phyloP scores from a whole-genome alignment of 2,797 vertebrate species.

The Hippocampus kuda region DNA sequence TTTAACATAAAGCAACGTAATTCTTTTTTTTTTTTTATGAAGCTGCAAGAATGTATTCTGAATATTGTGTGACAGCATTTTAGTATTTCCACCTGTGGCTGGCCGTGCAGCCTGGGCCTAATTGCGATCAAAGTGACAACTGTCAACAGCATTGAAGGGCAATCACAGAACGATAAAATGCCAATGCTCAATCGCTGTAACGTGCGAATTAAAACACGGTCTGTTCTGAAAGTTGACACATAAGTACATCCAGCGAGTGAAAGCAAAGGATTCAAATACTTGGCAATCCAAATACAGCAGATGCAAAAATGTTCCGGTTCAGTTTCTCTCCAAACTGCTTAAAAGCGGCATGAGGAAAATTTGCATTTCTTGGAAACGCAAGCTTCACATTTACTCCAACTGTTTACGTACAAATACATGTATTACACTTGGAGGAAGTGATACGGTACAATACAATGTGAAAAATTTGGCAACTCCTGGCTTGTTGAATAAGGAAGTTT shows the following conservation, averaged over 20 bases:
- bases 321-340: no score
- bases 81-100: not conserved
- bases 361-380: not conserved
- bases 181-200: not conserved
- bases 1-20: not conserved
- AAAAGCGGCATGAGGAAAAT: no score
- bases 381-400: not conserved
- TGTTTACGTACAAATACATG: not conserved
- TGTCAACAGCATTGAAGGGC: not conserved
- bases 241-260: not conserved
- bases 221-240: not conserved
- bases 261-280: not conserved
- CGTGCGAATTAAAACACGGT: not conserved
- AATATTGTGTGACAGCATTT: not conserved
- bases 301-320: not conserved
- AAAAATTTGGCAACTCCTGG: not conserved
- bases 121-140: not conserved
- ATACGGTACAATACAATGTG: not conserved
- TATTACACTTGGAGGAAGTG: not conserved
- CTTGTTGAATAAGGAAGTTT: conserved; percentile 16
- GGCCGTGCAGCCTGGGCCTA: not conserved
- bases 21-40: not conserved
- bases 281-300: not conserved
- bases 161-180: not conserved
- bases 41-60: not conserved